Evolutionary conservation across 2,797 vertebrate genomes (phyloP).

Genomic region (Centroberyx gerrardi): DNA sequence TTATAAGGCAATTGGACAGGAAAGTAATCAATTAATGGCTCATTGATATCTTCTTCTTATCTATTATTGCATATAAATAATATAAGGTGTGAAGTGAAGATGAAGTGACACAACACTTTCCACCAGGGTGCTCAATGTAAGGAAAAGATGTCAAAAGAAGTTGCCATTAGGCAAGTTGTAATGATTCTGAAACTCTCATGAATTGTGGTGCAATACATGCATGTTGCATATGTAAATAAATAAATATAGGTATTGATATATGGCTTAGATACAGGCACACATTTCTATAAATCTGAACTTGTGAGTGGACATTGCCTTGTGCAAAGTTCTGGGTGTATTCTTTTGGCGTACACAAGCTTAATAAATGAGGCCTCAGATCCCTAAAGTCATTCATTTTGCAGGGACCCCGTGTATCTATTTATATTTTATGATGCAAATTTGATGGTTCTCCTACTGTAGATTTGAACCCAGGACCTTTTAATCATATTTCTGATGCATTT

Average conservation of each 20-base stretch:
- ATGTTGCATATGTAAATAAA: neutral
- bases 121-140: no score
- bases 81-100: no score
- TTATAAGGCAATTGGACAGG: no score
- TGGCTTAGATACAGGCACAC: neutral
- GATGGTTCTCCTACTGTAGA: conserved; percentile 15
- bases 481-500: conserved; percentile 14
- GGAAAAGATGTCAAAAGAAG: no score
- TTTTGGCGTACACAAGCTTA: conserved; percentile 19
- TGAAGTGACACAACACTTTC: no score
- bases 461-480: conserved; percentile 18
- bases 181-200: no score
- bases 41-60: no score
- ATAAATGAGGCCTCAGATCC: conserved; percentile 17
- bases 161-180: no score
- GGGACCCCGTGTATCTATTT: conserved; percentile 38
- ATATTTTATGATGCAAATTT: conserved; percentile 58
- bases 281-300: conserved; percentile 3
- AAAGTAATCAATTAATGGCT: no score
- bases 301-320: neutral
- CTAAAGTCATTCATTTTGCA: conserved; percentile 44
- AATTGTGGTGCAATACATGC: neutral
- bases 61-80: no score
- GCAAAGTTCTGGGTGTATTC: neutral
- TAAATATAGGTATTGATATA: no score